Conservation (phyloP, 1,140 invertebrate species). For the Aphelenchoides besseyi region DNA sequence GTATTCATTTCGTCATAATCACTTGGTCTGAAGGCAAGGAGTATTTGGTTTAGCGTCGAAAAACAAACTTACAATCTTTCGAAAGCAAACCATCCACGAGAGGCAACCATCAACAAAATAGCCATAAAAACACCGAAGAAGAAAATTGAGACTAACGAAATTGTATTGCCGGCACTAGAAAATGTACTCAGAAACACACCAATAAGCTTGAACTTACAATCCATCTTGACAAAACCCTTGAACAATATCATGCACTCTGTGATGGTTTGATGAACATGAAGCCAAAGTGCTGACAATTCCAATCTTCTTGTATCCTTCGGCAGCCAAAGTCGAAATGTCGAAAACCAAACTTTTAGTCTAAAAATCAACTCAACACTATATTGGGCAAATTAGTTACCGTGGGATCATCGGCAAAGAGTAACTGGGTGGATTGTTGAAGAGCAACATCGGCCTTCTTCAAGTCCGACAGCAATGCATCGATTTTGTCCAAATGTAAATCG, state of each 20-base stretch:
- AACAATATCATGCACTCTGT: constrained; percentile 47
- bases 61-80: constrained; percentile 43
- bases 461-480: constrained; percentile 18
- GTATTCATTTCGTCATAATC: constrained; percentile 50
- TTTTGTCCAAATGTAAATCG: constrained; percentile 13
- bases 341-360: constrained; percentile 14
- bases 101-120: constrained; percentile 53
- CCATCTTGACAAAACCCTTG: constrained; percentile 51
- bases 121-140: constrained; percentile 57
- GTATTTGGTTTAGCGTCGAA: constrained; percentile 11
- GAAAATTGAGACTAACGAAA: constrained; percentile 46
- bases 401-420: constrained; percentile 8
- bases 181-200: background rate
- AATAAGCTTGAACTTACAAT: constrained; percentile 42
- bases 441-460: constrained; percentile 16
- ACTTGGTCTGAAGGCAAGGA: constrained; percentile 36
- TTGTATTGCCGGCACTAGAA: constrained; percentile 50
- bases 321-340: constrained; percentile 23
- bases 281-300: constrained; percentile 48
- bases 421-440: constrained; percentile 6
- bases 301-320: constrained; percentile 34
- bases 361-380: constrained; percentile 15
- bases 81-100: constrained; percentile 50
- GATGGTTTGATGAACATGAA: constrained; percentile 42
- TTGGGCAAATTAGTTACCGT: background rate